A percentile compares a stretch with the other conserved stretches of the same genome.
Conservation (phyloP, 1,140 invertebrate species). For the Drosophila murphyi region DNA sequence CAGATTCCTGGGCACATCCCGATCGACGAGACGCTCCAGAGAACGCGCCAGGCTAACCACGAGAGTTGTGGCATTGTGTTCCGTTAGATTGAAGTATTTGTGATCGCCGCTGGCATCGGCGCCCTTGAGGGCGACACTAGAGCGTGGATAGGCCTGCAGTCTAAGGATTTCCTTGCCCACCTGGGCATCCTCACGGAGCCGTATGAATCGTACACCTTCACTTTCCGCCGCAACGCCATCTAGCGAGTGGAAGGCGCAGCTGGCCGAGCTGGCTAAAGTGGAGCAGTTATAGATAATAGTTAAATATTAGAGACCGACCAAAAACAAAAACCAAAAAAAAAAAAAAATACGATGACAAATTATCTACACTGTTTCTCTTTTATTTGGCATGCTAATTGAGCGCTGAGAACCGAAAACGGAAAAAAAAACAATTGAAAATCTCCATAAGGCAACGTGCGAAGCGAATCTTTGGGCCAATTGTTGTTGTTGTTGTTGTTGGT, state of each 20-base stretch:
- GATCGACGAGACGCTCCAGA: constrained; percentile 91
- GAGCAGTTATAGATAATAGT: constrained; percentile 39
- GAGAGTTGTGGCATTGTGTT: constrained; percentile 89
- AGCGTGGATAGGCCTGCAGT: constrained; percentile 79
- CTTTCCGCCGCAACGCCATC: constrained; percentile 76
- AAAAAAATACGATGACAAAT: constrained; percentile 63
- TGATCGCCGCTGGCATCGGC: constrained; percentile 76
- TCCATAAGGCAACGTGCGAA: constrained; percentile 46
- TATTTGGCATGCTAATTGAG: constrained; percentile 72
- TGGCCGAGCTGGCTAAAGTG: constrained; percentile 57
- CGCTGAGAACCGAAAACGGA: constrained; percentile 76
- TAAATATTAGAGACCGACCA: background rate
- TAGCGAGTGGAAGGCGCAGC: constrained; percentile 77
- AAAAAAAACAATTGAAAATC: constrained; percentile 68
- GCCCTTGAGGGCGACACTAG: constrained; percentile 62
- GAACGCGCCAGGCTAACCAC: constrained; percentile 90
- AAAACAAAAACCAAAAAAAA: background rate
- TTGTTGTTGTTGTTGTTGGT: background rate
- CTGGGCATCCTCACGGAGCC: constrained; percentile 76
- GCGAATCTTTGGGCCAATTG: constrained; percentile 40
- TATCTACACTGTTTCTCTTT: constrained; percentile 44
- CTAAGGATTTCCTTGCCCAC: constrained; percentile 79
- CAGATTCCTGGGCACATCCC: constrained; percentile 91
- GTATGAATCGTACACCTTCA: constrained; percentile 83
- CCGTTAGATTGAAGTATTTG: constrained; percentile 78